Percentiles rank a stretch among this genome's conserved stretches.
Conservation (phyloP, 2,888 invertebrate genomes). For the Agrochola litura region DNA sequence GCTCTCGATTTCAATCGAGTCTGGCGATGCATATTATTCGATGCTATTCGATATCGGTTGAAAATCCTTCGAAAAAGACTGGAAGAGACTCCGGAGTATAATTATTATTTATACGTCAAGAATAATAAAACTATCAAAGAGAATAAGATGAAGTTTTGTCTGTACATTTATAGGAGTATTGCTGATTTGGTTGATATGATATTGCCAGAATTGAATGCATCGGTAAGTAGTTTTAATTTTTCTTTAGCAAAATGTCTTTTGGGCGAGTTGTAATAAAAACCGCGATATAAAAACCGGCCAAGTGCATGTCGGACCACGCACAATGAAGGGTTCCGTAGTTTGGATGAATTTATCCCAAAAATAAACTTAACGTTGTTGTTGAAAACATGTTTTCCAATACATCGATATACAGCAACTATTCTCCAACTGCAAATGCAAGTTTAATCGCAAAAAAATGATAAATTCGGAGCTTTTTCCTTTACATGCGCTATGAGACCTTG, state of each 20-base stretch:
- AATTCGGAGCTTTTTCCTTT: too few species aligned
- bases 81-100: conserved; percentile 75
- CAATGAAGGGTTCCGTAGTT: too few species aligned
- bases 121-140: conserved; percentile 78
- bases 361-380: too few species aligned
- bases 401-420: too few species aligned
- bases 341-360: too few species aligned
- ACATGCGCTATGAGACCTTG: too few species aligned
- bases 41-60: conserved; percentile 79
- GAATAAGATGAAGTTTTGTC: conserved; percentile 78
- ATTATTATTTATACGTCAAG: conserved; percentile 80
- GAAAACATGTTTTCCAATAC: too few species aligned
- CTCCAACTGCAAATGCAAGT: too few species aligned
- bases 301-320: too few species aligned
- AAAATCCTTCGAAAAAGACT: conserved; percentile 77
- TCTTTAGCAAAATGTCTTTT: not conserved
- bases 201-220: conserved; percentile 80
- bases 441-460: too few species aligned
- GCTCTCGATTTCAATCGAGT: conserved; percentile 83
- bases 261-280: not conserved
- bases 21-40: conserved; percentile 82
- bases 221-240: conserved; percentile 72
- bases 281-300: not conserved
- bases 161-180: conserved; percentile 78
- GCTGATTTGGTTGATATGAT: conserved; percentile 81